These are phyloP conservation scores for Dicaeum eximium DNA, from an alignment of 2,113 vertebrate genomes.

Conservation along the genomic window DNA sequence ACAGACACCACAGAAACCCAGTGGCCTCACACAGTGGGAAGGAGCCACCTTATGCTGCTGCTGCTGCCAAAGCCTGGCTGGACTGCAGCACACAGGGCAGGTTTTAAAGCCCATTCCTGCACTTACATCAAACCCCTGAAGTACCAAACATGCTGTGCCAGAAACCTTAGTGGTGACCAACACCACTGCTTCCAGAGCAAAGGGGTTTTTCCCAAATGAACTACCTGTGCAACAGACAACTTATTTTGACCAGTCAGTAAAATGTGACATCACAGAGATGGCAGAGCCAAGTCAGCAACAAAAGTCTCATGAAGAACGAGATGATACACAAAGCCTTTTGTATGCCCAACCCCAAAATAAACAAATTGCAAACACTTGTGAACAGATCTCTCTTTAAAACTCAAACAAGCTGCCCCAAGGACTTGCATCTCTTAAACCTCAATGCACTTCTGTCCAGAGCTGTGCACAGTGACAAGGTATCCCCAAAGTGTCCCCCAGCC, in stretches of 20 bases:
- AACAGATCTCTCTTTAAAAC: not conserved
- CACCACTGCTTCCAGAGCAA: not conserved
- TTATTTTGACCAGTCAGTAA: not conserved
- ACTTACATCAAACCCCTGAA: not conserved
- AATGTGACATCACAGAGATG: not conserved
- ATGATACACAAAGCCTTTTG: not conserved
- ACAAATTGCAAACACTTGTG: not conserved
- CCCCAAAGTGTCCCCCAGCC: not conserved
- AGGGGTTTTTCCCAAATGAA: not conserved
- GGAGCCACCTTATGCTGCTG: not conserved
- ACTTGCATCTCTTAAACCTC: not conserved
- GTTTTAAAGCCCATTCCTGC: not conserved
- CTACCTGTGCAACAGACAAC: not conserved
- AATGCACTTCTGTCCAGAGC: not conserved
- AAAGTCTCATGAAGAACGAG: rapidly evolving
- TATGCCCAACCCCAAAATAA: not conserved
- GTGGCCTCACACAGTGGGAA: not conserved
- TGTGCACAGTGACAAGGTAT: not conserved
- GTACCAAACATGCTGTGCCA: not conserved
- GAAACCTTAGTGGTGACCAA: not conserved
- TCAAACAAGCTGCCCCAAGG: not conserved
- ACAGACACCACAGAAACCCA: not conserved
- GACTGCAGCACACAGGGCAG: not conserved
- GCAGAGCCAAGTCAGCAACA: not conserved
- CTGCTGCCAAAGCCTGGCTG: not conserved